Conservation (phyloP, 2,113 vertebrate genomes). For the Corvus cornix region DNA sequence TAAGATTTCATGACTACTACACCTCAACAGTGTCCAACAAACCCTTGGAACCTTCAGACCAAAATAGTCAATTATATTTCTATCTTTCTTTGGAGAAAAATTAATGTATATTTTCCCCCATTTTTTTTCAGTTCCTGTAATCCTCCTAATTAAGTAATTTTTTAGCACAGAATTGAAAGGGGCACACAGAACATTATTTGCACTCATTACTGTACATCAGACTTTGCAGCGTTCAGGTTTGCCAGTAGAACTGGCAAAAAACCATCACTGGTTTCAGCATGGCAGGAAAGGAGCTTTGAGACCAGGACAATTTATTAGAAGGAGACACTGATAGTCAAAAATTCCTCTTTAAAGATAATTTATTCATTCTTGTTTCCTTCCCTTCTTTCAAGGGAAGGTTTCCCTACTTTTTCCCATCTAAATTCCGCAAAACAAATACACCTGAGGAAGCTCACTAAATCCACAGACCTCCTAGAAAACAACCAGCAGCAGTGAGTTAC, state of each 20-base stretch:
- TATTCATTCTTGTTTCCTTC: not conserved
- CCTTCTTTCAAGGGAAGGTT: not conserved
- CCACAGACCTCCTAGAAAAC: not conserved
- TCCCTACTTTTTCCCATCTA: not conserved
- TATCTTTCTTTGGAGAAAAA: not conserved
- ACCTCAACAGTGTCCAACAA: not conserved
- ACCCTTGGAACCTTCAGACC: not conserved
- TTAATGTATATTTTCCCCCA: accelerated
- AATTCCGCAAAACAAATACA: not conserved
- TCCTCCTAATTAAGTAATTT: not conserved
- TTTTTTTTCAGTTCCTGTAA: not conserved
- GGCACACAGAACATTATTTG: not conserved
- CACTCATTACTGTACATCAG: not conserved
- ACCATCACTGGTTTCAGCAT: not conserved
- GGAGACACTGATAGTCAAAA: not conserved
- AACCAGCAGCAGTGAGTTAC: not conserved
- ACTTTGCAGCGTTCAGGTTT: not conserved
- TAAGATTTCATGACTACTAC: not conserved
- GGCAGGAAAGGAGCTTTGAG: not conserved
- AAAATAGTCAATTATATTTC: not conserved
- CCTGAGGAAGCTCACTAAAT: not conserved
- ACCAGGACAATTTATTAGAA: not conserved
- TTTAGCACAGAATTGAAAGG: not conserved
- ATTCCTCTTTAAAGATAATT: not conserved
- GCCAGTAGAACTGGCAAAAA: not conserved